A percentile compares a stretch with the other conserved stretches of the same genome.
phyloP scores from a whole-genome alignment of 2,113 vertebrate genomes.

The Actenoides lindsayi region DNA sequence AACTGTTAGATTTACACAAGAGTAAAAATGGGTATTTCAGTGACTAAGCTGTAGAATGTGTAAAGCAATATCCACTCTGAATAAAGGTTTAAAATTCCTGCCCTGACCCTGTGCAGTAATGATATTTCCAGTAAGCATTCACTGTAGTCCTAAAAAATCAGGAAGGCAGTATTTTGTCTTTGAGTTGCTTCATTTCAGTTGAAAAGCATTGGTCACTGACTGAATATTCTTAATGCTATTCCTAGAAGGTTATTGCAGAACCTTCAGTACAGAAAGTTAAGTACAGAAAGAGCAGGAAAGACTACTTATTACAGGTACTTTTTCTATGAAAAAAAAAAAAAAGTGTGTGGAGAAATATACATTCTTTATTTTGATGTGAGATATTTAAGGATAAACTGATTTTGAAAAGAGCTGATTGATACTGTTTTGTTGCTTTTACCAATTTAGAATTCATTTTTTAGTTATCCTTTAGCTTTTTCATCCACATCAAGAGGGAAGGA shows the following conservation, averaged over 20 bases:
- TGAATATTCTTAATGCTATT: neutral
- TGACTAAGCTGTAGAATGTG: neutral
- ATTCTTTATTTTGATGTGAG: neutral
- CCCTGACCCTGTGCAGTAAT: neutral
- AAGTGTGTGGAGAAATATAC: neutral
- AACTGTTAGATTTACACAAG: neutral
- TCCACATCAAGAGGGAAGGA: neutral
- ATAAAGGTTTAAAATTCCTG: neutral
- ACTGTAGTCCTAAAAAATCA: neutral
- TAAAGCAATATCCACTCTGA: neutral
- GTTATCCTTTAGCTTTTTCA: neutral
- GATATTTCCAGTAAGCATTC: neutral
- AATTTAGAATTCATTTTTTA: neutral
- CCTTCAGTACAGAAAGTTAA: neutral
- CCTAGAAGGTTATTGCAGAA: neutral
- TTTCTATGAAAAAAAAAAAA: neutral
- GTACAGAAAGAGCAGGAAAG: neutral
- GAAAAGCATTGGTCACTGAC: neutral
- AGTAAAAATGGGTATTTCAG: neutral
- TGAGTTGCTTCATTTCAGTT: neutral
- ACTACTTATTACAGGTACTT: neutral
- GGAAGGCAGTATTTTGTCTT: neutral
- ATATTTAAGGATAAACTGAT: neutral
- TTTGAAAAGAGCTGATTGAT: neutral
- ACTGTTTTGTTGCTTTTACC: neutral